These are phyloP conservation scores for Scylla paramamosain DNA, from an alignment of 1,140 invertebrate species.

Conservation along the genomic window DNA sequence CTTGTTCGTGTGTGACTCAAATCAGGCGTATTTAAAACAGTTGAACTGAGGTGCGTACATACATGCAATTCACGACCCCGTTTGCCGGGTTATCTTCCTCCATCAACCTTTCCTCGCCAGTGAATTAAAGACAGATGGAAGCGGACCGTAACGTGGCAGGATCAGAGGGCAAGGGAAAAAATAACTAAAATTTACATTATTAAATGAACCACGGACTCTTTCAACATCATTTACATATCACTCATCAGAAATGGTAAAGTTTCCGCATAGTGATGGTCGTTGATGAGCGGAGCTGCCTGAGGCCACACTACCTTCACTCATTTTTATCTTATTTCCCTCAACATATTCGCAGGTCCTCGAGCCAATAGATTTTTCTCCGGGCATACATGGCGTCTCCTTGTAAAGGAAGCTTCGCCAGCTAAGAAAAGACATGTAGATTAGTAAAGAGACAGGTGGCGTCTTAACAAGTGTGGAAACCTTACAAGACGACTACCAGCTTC, in stretches of 20 bases:
- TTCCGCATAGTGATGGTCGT: constrained; percentile 55
- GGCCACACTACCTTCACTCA: neutral
- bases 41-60: no score
- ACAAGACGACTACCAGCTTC: no score
- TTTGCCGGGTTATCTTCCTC: no score
- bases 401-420: no score
- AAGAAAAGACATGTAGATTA: no score
- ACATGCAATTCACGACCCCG: no score
- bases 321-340: neutral
- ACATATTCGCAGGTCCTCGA: neutral
- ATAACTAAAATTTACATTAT: constrained; percentile 68
- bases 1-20: no score
- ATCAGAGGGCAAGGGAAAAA: constrained; percentile 53
- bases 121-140: constrained; percentile 7
- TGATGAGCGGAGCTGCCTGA: neutral
- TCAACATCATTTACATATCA: constrained; percentile 72
- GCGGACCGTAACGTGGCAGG: constrained; percentile 37
- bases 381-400: no score
- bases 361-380: no score
- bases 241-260: constrained; percentile 73
- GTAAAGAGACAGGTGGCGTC: no score
- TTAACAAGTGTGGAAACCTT: no score
- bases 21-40: no score
- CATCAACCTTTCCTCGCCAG: neutral
- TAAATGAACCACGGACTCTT: constrained; percentile 68